Base-by-base conservation (phyloP, 2,797 vertebrate genomes). In the Micromesistius poutassou region DNA sequence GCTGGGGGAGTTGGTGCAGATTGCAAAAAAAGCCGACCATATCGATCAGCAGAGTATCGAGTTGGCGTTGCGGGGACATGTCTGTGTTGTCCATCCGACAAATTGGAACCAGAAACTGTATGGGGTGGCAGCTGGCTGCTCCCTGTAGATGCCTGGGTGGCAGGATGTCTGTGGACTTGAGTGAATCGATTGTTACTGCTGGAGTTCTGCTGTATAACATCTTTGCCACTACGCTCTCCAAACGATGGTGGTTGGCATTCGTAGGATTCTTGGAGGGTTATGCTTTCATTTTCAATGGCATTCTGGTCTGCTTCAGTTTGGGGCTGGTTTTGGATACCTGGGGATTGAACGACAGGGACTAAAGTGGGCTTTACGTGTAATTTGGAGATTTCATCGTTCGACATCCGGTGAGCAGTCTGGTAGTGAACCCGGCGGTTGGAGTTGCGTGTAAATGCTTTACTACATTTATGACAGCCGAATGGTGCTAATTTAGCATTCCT, bases 391-490 rank as follows among this genome's bases (percentile, higher is more conserved):
- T 98, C 96, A 77, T 97, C 92, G 9, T 92, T 91, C 0, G 96
- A 94, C 80, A 98, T 94, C 84, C 95, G 95, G 91, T 99, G 98
- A 75, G 95, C 93, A 12, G 96, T 91, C 36, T 94, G 94, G 87
- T 96, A 99, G 85, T 99, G 98, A n/a, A 95, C 93, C 74, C 96
- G 94, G 75, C 98, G 97, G 86, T 98, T 99, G 30, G 98, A 98
- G 90, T 99, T 99, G 46, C 97, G 95, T 4, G 98, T 99, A 88
- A 98, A 99, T 0, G 96, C 93, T 93, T 98, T 99, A 46, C 89
- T 93, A 86, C 98, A 99, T 77, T 95, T 95, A 80, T 96, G 91
- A 90, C 98, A 99, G 85, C 94, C 95, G 87, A 97, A 99, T 0
- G 97, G 97, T 30, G 98, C 96, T 78, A 96, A 97, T 71, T 96